Evolutionary conservation across 2,113 vertebrate genomes (phyloP).

Genomic region (Himantopus leucocephalus): DNA sequence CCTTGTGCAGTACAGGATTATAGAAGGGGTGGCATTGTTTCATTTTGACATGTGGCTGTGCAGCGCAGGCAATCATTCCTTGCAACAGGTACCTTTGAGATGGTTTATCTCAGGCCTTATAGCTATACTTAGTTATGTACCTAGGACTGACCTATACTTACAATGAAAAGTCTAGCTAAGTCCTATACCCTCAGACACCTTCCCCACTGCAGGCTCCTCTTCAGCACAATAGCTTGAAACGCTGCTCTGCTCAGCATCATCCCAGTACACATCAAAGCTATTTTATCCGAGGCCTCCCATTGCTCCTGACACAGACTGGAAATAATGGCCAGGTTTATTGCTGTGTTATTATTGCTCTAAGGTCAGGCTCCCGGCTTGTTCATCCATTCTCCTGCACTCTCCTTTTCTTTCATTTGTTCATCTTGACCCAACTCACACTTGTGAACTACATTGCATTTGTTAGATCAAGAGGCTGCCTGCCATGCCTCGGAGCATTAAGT

Average conservation of each 20-base stretch:
- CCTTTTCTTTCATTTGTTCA: constrained; percentile 35
- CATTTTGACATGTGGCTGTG: neutral
- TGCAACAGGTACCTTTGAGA: neutral
- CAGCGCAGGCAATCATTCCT: neutral
- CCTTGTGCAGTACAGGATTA: neutral
- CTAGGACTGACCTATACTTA: neutral
- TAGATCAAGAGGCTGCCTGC: constrained; percentile 19
- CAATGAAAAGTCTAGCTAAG: neutral
- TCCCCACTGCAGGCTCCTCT: neutral
- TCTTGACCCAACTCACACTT: constrained; percentile 17
- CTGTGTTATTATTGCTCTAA: constrained; percentile 21
- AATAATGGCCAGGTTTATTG: constrained; percentile 47
- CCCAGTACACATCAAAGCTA: neutral
- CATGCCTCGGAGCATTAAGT: neutral
- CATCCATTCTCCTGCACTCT: neutral
- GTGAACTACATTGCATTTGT: constrained; percentile 7
- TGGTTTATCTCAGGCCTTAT: neutral
- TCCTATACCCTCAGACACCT: neutral
- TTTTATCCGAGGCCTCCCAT: neutral
- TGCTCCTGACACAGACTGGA: constrained; percentile 8
- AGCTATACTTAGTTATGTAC: neutral
- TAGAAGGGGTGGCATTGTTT: neutral
- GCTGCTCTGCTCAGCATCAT: neutral
- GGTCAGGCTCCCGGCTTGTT: neutral
- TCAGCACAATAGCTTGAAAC: neutral